Conservation (phyloP, 2,113 vertebrate species). For the Gallinago undulata region DNA sequence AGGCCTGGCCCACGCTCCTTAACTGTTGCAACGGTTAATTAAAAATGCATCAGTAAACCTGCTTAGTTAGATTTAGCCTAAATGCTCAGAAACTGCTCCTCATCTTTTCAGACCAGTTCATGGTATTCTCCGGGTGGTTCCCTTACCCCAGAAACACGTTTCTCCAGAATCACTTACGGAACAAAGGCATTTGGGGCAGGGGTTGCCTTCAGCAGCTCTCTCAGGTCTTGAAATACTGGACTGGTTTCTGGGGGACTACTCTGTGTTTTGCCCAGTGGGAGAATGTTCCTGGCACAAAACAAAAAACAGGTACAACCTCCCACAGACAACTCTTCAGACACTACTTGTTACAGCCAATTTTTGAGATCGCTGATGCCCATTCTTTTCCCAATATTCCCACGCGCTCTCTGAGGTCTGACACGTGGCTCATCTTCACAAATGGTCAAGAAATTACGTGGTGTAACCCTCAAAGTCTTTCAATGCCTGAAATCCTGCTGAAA, state of each 20-base stretch:
- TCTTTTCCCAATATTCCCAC: neutral
- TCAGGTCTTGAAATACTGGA: constrained; percentile 19
- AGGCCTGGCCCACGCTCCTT: neutral
- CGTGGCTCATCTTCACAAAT: neutral
- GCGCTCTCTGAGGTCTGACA: neutral
- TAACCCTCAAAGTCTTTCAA: neutral
- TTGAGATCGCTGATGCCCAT: neutral
- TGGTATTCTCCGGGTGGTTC: neutral
- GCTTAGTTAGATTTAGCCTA: neutral
- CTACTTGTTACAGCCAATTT: neutral
- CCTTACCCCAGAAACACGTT: neutral
- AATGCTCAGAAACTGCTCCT: neutral
- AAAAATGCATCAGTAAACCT: neutral
- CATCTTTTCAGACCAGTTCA: neutral
- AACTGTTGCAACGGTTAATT: neutral
- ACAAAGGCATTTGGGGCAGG: constrained; percentile 20
- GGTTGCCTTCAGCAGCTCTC: constrained; percentile 33
- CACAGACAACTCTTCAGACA: neutral
- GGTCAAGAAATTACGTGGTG: neutral
- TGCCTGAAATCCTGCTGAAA: neutral
- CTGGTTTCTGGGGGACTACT: constrained; percentile 11
- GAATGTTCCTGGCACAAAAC: constrained; percentile 24
- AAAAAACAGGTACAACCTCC: neutral
- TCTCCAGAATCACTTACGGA: constrained; percentile 34
- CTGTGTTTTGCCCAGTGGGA: constrained; percentile 20